Evolutionary conservation across 2,888 invertebrate species (phyloP), one percentile per base, ranked within the genome.

Genomic region (Sarcophaga caerulescens): DNA sequence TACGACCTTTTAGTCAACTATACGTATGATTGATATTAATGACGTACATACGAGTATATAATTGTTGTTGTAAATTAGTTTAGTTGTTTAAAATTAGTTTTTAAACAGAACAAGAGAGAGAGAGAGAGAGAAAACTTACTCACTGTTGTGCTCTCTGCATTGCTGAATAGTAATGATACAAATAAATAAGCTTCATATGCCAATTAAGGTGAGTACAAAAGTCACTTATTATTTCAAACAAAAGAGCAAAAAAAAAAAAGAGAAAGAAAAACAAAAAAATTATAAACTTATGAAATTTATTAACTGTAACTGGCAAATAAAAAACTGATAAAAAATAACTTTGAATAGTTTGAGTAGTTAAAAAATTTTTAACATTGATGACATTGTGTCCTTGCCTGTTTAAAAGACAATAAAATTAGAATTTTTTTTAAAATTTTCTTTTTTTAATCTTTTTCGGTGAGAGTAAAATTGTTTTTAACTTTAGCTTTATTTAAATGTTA

Each of bases 161-260:
- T 35, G 35, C 2, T 35, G 35, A 35, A 35, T 35, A 35, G 35
- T 52, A 52, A 52, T 0, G 52, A 17, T 17, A 12, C 17, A 17
- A 52, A 12, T 52, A 52, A 76, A 47, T 66, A n/a, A 77, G 19
- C 23, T 84, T 69, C 63, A 63, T 25, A 59, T 60, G 75, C 35
- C 84, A 80, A 76, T 76, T 76, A 76, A 80, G 84, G 84, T 84
- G 79, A 84, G 84, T 80, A 62, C 21, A 47, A 57, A 71, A 77
- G 57, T 66, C n/a, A 68, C 12, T 68, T 77, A n/a, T n/a, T n/a
- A n/a, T n/a, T n/a, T n/a, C n/a, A n/a, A n/a, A n/a, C n/a, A n/a
- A n/a, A n/a, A n/a, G n/a, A n/a, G n/a, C n/a, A n/a, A n/a, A n/a
- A n/a, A n/a, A n/a, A 35, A 23, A 19, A n/a, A 45, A 66, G 10